phyloP scores from a whole-genome alignment of 2,797 vertebrate species.

The Tragopan temminckii region DNA sequence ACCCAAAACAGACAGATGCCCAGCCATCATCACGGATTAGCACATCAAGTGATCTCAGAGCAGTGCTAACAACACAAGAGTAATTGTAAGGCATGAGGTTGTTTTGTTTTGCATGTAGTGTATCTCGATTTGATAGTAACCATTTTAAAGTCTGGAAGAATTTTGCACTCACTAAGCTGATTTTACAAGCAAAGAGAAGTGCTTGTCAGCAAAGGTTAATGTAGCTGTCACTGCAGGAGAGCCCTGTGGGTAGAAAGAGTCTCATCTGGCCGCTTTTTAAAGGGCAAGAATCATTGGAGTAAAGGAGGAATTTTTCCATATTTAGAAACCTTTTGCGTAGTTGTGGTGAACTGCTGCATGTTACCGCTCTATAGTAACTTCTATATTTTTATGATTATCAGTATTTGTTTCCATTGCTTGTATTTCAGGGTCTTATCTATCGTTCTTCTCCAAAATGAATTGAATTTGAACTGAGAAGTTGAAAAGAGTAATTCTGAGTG shows the following conservation, averaged over 20 bases:
- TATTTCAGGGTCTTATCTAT: background rate
- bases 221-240: slow-evolving; percentile 72
- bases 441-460: background rate
- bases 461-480: background rate
- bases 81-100: background rate
- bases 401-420: background rate
- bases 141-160: slow-evolving; percentile 59
- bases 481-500: background rate
- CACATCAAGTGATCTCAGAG: background rate
- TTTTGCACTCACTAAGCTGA: slow-evolving; percentile 70
- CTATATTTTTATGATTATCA: background rate
- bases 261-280: slow-evolving; percentile 72
- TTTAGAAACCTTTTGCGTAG: slow-evolving; percentile 1
- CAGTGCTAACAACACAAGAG: background rate
- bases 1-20: slow-evolving; percentile 48
- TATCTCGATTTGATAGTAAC: slow-evolving; percentile 41
- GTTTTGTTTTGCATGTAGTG: slow-evolving; percentile 36
- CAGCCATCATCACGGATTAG: slow-evolving; percentile 1
- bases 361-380: background rate
- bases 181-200: slow-evolving; percentile 72
- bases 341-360: background rate
- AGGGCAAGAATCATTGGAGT: slow-evolving; percentile 63
- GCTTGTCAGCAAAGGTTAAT: slow-evolving; percentile 75
- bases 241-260: slow-evolving; percentile 65
- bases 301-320: slow-evolving; percentile 46